Conservation (phyloP, 2,888 invertebrate genomes). For the Ischnura elegans region DNA sequence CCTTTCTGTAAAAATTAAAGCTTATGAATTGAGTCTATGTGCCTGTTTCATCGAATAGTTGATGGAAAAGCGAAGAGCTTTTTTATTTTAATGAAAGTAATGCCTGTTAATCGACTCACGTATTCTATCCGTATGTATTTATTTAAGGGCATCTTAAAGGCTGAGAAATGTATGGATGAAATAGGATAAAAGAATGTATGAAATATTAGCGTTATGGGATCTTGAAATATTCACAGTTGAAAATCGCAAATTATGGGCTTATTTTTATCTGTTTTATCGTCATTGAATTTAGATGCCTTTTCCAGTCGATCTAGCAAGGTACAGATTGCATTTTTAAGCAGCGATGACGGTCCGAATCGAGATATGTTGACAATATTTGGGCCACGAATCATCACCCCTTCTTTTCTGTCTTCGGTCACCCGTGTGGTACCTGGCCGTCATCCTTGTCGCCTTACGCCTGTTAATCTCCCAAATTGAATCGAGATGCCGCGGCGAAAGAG, state of each 20-base stretch:
- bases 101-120: too few relatives aligned
- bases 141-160: too few relatives aligned
- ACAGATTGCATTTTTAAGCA: not conserved
- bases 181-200: too few relatives aligned
- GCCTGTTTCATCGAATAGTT: too few relatives aligned
- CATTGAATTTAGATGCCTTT: not conserved
- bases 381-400: not conserved
- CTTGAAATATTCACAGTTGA: not conserved
- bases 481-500: not conserved
- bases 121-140: too few relatives aligned
- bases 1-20: too few relatives aligned
- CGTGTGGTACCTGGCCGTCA: not conserved
- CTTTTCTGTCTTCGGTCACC: not conserved
- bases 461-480: slow-evolving; percentile 20
- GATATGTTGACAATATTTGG: not conserved
- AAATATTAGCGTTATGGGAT: too few relatives aligned
- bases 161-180: too few relatives aligned
- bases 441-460: not conserved
- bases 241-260: not conserved
- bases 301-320: not conserved
- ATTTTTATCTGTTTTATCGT: not conserved
- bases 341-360: not conserved
- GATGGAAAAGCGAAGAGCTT: too few relatives aligned
- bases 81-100: too few relatives aligned
- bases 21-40: too few relatives aligned